A percentile compares a stretch with the other conserved stretches of the same genome.
phyloP scores from a whole-genome alignment of 1,140 invertebrate genomes.

The Rhyzopertha dominica region DNA sequence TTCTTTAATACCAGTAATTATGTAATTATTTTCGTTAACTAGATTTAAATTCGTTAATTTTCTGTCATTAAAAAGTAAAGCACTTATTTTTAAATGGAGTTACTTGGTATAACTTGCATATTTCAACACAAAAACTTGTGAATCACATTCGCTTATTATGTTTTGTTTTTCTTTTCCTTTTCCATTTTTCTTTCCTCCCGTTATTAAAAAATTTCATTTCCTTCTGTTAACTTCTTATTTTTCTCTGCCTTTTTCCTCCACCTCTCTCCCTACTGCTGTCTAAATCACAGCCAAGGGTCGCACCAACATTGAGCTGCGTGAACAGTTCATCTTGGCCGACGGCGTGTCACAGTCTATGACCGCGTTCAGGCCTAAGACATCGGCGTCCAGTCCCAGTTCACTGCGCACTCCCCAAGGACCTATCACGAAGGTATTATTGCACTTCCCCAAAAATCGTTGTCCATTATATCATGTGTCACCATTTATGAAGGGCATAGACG shows the following conservation, averaged over 20 bases:
- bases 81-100: too few species aligned
- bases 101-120: too few species aligned
- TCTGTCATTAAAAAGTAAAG: too few species aligned
- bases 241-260: slow-evolving; percentile 31
- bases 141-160: slow-evolving; percentile 43
- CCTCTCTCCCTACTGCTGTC: slow-evolving; percentile 39
- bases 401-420: slow-evolving; percentile 71
- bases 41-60: too few species aligned
- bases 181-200: slow-evolving; percentile 12
- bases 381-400: slow-evolving; percentile 69
- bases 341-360: slow-evolving; percentile 97
- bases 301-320: slow-evolving; percentile 97
- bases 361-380: slow-evolving; percentile 86
- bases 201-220: slow-evolving; percentile 19
- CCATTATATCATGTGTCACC: too few species aligned
- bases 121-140: too few species aligned
- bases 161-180: slow-evolving; percentile 42
- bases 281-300: slow-evolving; percentile 90
- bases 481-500: too few species aligned
- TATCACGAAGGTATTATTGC: slow-evolving; percentile 87
- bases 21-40: too few species aligned
- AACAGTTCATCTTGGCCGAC: slow-evolving; percentile 97
- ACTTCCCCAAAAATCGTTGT: too few species aligned
- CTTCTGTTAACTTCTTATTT: slow-evolving; percentile 16
- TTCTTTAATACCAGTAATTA: too few species aligned